Conservation (phyloP, 2,113 vertebrate genomes). For the Proterorhinus semilunaris region DNA sequence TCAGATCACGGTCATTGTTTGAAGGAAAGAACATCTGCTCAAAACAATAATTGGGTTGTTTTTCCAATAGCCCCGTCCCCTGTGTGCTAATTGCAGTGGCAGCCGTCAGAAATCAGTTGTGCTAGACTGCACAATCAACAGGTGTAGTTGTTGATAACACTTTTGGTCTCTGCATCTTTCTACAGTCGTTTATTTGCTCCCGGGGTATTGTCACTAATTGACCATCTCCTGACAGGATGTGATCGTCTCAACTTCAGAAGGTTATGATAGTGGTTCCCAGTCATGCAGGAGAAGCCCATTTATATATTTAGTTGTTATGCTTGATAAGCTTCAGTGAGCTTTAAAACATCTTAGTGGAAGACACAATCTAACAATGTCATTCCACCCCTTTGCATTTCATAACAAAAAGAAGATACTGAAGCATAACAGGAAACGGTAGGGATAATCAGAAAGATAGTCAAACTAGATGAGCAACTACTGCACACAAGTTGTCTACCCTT, state of each 20-base stretch:
- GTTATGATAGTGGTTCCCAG: constrained; percentile 42
- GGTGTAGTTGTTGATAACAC: constrained; percentile 40
- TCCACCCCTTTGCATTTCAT: too few relatives aligned
- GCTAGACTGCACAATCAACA: constrained; percentile 47
- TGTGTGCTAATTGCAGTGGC: constrained; percentile 52
- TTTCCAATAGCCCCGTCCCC: constrained; percentile 44
- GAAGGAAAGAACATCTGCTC: constrained; percentile 57
- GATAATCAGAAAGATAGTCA: too few relatives aligned
- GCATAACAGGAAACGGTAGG: too few relatives aligned
- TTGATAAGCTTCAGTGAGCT: constrained; percentile 13
- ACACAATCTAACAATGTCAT: too few relatives aligned
- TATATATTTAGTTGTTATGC: constrained; percentile 35
- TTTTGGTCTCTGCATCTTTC: neutral
- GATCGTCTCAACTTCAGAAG: constrained; percentile 34
- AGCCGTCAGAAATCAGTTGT: constrained; percentile 57
- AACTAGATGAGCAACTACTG: too few relatives aligned
- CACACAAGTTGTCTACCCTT: too few relatives aligned
- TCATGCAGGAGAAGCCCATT: constrained; percentile 33
- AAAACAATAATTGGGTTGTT: constrained; percentile 62
- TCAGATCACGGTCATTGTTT: constrained; percentile 42
- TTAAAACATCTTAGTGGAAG: constrained; percentile 13
- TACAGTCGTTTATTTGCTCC: neutral
- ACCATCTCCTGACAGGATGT: constrained; percentile 19
- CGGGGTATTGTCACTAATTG: constrained; percentile 1
- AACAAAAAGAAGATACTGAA: too few relatives aligned